These are phyloP conservation scores for Rapana venosa DNA, from an alignment of 2,888 invertebrate genomes.

Conservation along the genomic window DNA sequence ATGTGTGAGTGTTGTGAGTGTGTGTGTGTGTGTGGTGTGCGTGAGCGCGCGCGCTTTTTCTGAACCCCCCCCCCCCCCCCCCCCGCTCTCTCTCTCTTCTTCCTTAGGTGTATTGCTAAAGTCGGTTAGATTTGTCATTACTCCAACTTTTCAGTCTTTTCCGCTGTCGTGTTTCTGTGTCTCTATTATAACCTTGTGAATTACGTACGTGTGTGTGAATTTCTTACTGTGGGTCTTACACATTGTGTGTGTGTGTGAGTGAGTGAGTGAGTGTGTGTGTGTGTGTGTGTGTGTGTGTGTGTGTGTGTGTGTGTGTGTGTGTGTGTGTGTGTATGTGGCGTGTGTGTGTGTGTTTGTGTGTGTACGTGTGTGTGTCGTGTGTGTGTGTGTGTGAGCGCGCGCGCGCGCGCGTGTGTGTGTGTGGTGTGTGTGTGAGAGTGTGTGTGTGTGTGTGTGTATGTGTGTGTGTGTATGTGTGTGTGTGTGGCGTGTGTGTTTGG, in stretches of 20 bases:
- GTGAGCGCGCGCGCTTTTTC: too few relatives aligned
- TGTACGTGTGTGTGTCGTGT: not conserved
- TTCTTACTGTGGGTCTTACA: too few relatives aligned
- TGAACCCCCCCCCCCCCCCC: too few relatives aligned
- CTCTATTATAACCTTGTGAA: too few relatives aligned
- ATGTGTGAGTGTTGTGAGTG: too few relatives aligned
- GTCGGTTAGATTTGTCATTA: too few relatives aligned
- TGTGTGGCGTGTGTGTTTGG: too few relatives aligned
- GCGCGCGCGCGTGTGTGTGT: not conserved
- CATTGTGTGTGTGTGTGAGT: not conserved
- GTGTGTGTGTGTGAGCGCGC: not conserved
- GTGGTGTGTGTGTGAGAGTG: not conserved
- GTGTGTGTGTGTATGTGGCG: not conserved
- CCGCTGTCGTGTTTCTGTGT: too few relatives aligned
- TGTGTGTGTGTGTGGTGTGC: not conserved
- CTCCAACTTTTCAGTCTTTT: too few relatives aligned
- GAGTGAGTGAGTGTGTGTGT: not conserved
- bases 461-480: not conserved
- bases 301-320: not conserved
- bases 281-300: not conserved
- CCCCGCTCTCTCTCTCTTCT: too few relatives aligned
- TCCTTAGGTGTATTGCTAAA: too few relatives aligned
- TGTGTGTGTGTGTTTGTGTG: not conserved
- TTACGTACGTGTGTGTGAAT: too few relatives aligned
- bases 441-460: not conserved